These are phyloP conservation scores for Epinotia bilunana DNA, from an alignment of 2,888 invertebrate species.

Conservation along the genomic window DNA sequence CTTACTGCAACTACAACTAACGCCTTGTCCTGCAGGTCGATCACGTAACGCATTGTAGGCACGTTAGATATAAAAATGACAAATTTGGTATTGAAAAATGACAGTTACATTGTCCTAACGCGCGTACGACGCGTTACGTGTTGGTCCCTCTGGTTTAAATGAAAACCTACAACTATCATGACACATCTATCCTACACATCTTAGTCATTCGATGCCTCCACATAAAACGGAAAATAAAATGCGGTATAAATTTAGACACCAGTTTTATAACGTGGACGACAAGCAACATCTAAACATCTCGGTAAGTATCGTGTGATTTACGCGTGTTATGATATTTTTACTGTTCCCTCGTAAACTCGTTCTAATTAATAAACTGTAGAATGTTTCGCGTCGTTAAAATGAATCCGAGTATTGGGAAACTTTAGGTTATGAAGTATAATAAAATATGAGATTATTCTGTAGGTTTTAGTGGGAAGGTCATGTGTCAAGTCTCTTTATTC, in stretches of 20 bases:
- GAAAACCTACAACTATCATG: too few species aligned
- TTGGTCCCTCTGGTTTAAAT: too few species aligned
- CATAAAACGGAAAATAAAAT: slow-evolving; percentile 40
- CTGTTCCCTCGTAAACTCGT: slow-evolving; percentile 40
- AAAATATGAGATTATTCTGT: slow-evolving; percentile 23
- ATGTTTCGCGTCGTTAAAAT: slow-evolving; percentile 36
- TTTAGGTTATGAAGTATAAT: slow-evolving; percentile 12
- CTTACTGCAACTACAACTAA: too few species aligned
- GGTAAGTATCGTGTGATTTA: slow-evolving; percentile 41
- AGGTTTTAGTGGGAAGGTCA: background rate
- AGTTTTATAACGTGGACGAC: slow-evolving; percentile 42
- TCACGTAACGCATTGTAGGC: too few species aligned
- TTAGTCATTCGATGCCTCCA: slow-evolving; percentile 31
- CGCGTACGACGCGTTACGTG: too few species aligned
- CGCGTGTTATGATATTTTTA: slow-evolving; percentile 44
- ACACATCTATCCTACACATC: slow-evolving; percentile 51
- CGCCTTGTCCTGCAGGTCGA: too few species aligned
- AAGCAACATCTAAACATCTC: slow-evolving; percentile 43
- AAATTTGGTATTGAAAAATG: too few species aligned
- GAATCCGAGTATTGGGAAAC: slow-evolving; percentile 25
- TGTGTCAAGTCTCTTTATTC: too few species aligned
- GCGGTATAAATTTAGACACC: slow-evolving; percentile 41
- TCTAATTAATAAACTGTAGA: slow-evolving; percentile 40
- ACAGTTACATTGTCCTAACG: too few species aligned
- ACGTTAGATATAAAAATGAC: too few species aligned